phyloP scores from a whole-genome alignment of 2,797 vertebrate species.

The Carduelis carduelis region DNA sequence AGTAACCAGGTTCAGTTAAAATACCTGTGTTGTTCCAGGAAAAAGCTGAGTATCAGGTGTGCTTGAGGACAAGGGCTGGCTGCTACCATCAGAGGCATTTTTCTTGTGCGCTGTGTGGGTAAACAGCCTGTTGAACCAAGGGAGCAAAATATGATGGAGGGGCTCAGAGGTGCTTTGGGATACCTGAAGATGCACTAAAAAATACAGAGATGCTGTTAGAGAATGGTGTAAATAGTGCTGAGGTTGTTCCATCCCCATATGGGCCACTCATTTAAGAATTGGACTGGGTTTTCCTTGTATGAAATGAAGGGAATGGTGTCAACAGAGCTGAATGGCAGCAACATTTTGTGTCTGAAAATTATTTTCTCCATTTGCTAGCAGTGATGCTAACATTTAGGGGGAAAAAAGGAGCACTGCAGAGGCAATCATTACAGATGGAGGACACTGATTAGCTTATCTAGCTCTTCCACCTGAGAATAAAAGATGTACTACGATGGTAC shows the following conservation, averaged over 20 bases:
- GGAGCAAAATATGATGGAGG: not conserved
- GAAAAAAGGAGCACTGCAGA: not conserved
- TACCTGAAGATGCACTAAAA: not conserved
- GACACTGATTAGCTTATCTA: not conserved
- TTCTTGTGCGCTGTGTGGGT: not conserved
- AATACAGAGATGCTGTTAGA: not conserved
- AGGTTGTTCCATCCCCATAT: fast-evolving
- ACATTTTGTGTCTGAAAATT: not conserved
- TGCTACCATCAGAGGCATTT: not conserved
- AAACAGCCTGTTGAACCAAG: not conserved
- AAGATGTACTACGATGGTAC: not conserved
- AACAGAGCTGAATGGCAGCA: not conserved
- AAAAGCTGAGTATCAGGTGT: not conserved
- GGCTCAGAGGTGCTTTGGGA: not conserved
- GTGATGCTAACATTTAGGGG: not conserved
- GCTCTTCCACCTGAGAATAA: slow-evolving; percentile 12
- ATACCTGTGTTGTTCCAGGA: not conserved
- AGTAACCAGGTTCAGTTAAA: not conserved
- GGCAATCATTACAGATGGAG: not conserved
- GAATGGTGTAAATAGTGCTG: fast-evolving
- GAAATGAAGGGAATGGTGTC: not conserved
- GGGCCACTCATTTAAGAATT: not conserved
- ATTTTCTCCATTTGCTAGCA: not conserved
- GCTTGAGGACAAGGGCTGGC: not conserved
- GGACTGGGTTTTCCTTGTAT: not conserved